Evolutionary conservation across 2,888 invertebrate species (phyloP), one percentile per base, ranked within the genome.

Genomic region (Callyntrura guangdongensis): DNA sequence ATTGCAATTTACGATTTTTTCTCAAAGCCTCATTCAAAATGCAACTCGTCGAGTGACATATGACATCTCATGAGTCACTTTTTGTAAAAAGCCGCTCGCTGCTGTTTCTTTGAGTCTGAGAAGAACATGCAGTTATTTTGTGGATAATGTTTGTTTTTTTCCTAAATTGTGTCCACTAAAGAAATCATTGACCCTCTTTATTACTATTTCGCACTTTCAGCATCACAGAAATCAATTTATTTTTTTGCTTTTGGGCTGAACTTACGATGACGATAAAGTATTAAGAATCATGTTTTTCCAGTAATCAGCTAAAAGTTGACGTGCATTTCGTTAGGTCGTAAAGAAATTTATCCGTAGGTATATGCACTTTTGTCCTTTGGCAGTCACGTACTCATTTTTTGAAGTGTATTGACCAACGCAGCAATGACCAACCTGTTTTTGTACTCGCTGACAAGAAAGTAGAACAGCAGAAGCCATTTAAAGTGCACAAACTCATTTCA

Each of bases 151-250:
- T 36, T 36, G 36, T 36, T 36, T 25, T 72, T 72, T 20, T 47
- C n/a, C 47, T 59, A 14, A 36, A 67, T 3, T 27, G 14, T 27
- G 9, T 20, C 25, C 45, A 47, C 22, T 69, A 22, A 47, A 45
- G 25, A 72, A 86, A 86, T 86, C 86, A 86, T 86, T 86, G 86
- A 86, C 86, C 86, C 69, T 74, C 74, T 77, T 86, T 74, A 86
- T 86, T 77, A 17, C 11, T 8, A 45, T 72, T 72, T 47, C 12
- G 22, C 64, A 45, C 45, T 72, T 47, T 45, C 36, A 36, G 9
- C 47, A 9, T 25, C 25, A 20, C n/a, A 20, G 45, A 2, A 36
- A 4, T 36, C 36, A 6, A 36, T 6, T 2, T 36, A 36, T 36
- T 36, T 36, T 36, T 36, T 36, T 36, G 36, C 36, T 6, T 36